Conservation (phyloP, 2,888 invertebrate genomes). For the Tinea semifulvella region DNA sequence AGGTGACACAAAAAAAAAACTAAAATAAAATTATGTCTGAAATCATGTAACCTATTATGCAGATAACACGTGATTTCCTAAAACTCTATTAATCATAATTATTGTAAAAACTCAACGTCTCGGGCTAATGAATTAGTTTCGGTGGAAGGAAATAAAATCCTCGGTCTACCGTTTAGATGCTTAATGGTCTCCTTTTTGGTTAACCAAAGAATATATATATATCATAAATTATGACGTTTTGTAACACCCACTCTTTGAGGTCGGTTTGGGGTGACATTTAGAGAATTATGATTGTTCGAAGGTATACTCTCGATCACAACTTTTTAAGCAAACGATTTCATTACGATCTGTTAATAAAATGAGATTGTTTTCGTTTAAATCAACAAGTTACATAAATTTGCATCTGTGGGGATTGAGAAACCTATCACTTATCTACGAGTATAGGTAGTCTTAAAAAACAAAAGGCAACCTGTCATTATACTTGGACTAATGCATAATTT, state of each 20-base stretch:
- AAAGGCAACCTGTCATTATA: too few relatives aligned
- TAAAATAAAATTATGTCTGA: background rate
- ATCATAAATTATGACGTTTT: conserved; percentile 52
- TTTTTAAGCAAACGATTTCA: too few relatives aligned
- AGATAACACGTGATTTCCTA: background rate
- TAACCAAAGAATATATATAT: conserved; percentile 28
- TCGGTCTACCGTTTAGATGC: conserved; percentile 51
- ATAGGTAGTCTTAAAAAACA: too few relatives aligned
- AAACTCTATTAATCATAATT: conserved; percentile 10
- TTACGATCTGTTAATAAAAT: background rate
- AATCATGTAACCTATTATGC: background rate
- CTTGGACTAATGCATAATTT: too few relatives aligned
- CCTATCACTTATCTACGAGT: too few relatives aligned
- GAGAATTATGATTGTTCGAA: background rate
- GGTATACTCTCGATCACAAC: too few relatives aligned
- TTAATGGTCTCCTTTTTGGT: conserved; percentile 39
- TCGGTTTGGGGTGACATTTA: conserved; percentile 13
- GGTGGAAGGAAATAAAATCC: conserved; percentile 48
- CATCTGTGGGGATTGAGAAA: too few relatives aligned
- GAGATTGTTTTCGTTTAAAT: background rate
- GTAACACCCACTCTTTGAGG: conserved; percentile 40
- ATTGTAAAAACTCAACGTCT: conserved; percentile 10
- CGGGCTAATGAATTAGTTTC: conserved; percentile 22
- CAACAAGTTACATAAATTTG: too few relatives aligned
- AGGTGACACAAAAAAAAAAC: too few relatives aligned